These are phyloP conservation scores for Erebia epiphron DNA, from an alignment of 2,888 invertebrate species.

Conservation along the genomic window DNA sequence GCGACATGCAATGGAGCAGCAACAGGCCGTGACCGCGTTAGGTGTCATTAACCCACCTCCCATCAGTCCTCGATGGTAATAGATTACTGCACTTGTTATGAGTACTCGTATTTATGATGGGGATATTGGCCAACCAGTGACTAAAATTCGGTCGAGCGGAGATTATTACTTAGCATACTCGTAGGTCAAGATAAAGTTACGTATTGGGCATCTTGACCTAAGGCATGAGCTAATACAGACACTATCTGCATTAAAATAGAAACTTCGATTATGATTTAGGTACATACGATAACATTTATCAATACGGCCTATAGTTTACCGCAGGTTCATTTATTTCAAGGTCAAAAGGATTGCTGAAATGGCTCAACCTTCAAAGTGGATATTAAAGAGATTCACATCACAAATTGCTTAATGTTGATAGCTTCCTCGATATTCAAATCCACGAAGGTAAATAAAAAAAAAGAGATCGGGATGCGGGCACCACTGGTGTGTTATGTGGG, in stretches of 20 bases:
- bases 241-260: not conserved
- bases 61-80: conserved; percentile 8
- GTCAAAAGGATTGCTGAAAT: conserved; percentile 1
- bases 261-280: not conserved
- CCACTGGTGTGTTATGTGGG: too few species aligned
- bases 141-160: too few species aligned
- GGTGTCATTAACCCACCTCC: conserved; percentile 34
- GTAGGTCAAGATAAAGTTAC: conserved; percentile 3
- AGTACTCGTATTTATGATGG: too few species aligned
- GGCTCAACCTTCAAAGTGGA: not conserved
- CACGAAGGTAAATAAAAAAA: too few species aligned
- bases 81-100: not conserved
- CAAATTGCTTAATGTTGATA: too few species aligned
- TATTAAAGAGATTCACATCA: not conserved
- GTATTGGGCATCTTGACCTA: not conserved
- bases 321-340: not conserved
- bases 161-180: not conserved
- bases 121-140: too few species aligned
- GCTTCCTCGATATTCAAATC: too few species aligned
- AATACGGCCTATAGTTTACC: too few species aligned
- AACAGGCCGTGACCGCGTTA: conserved; percentile 69
- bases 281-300: too few species aligned
- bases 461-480: too few species aligned
- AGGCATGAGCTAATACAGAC: not conserved
- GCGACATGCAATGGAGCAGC: conserved; percentile 41